These are phyloP conservation scores for Drosophila meridionalis DNA, from an alignment of 2,888 invertebrate species.

Conservation along the genomic window DNA sequence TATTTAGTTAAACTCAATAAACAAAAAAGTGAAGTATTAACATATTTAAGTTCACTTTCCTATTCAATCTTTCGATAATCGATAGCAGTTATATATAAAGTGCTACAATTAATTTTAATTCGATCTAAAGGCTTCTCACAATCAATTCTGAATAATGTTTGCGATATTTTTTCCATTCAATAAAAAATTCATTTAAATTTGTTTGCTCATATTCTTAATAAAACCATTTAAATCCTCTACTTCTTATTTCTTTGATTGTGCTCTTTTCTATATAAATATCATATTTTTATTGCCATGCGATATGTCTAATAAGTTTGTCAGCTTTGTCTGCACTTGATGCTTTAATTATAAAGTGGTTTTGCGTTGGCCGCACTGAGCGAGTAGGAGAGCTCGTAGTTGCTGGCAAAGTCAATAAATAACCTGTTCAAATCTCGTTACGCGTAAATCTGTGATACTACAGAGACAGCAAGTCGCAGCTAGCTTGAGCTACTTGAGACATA, in stretches of 20 bases:
- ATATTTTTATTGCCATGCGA: constrained; percentile 37
- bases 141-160: background rate
- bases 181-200: no score
- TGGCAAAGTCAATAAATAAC: constrained; percentile 58
- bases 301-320: constrained; percentile 36
- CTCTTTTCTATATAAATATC: constrained; percentile 15
- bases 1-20: no score
- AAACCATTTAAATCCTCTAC: background rate
- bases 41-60: no score
- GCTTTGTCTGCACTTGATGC: constrained; percentile 66
- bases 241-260: background rate
- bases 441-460: constrained; percentile 41
- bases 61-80: no score
- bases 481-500: constrained; percentile 28
- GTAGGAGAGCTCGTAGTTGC: constrained; percentile 5
- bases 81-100: background rate
- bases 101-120: background rate
- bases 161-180: background rate
- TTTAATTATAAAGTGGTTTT: constrained; percentile 62
- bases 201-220: background rate
- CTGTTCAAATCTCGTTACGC: constrained; percentile 64
- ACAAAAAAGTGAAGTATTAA: no score
- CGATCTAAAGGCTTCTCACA: background rate
- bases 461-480: constrained; percentile 3
- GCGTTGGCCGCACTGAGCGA: constrained; percentile 16